Percentiles rank a stretch among this genome's conserved stretches.
phyloP scores from a whole-genome alignment of 2,888 invertebrate genomes.

The Calliopum simillimum region DNA sequence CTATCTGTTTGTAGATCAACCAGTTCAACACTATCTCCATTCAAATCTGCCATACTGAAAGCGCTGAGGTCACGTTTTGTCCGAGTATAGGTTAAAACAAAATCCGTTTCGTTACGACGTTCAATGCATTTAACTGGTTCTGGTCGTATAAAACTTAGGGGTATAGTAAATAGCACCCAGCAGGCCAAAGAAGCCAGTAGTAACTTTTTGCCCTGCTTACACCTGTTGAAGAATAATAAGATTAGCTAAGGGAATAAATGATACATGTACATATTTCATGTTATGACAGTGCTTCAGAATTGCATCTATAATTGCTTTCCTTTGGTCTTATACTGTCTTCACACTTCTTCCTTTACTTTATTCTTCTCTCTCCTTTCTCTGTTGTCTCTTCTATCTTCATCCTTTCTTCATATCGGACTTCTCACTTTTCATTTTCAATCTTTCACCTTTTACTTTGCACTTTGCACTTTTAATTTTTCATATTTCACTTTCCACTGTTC shows the following conservation, averaged over 20 bases:
- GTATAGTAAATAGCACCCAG: slow-evolving; percentile 97
- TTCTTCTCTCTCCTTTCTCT: too few species aligned
- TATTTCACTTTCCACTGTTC: too few species aligned
- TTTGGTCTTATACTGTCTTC: too few species aligned
- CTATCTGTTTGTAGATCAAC: slow-evolving; percentile 38
- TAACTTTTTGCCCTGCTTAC: slow-evolving; percentile 87
- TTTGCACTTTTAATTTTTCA: too few species aligned
- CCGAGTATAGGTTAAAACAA: slow-evolving; percentile 70
- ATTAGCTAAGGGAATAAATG: neutral
- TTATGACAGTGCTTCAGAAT: too few species aligned
- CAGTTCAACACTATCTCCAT: slow-evolving; percentile 43
- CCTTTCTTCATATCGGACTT: too few species aligned
- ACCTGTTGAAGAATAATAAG: slow-evolving; percentile 70
- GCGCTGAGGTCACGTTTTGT: slow-evolving; percentile 67
- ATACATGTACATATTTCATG: too few species aligned
- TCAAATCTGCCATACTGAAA: slow-evolving; percentile 45
- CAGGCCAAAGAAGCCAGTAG: slow-evolving; percentile 90
- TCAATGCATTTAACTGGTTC: slow-evolving; percentile 89
- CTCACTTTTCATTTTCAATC: too few species aligned
- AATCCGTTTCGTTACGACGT: slow-evolving; percentile 73
- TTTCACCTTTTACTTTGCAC: too few species aligned
- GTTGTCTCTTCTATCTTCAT: too few species aligned
- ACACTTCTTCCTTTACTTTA: too few species aligned
- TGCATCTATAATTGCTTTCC: too few species aligned
- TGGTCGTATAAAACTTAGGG: slow-evolving; percentile 95